phyloP scores from a whole-genome alignment of 2,113 vertebrate genomes.

The Oncorhynchus keta region DNA sequence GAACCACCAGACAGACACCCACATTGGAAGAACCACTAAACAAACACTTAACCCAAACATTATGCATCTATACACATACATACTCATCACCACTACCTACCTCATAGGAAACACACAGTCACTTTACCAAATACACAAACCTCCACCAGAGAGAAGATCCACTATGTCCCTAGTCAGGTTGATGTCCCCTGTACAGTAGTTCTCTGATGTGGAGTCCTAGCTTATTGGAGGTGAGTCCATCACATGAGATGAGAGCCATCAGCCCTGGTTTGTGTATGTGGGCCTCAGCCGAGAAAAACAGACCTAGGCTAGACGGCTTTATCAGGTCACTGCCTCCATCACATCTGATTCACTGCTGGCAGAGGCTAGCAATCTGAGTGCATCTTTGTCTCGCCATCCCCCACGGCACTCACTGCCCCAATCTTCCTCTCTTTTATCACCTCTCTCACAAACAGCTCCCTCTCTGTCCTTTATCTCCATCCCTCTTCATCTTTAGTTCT shows the following conservation, averaged over 20 bases:
- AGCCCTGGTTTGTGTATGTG: not conserved
- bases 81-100: not conserved
- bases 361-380: not conserved
- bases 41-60: not conserved
- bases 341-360: not conserved
- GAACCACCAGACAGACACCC: not conserved
- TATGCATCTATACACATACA: not conserved
- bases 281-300: not conserved
- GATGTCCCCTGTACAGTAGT: not conserved
- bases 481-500: not conserved
- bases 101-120: not conserved
- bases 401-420: not conserved
- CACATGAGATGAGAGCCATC: not conserved
- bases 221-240: not conserved
- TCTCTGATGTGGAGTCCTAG: not conserved
- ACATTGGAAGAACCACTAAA: no score
- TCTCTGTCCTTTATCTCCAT: not conserved
- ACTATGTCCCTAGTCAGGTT: not conserved
- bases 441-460: not conserved
- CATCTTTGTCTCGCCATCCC: not conserved
- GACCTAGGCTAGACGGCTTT: not conserved
- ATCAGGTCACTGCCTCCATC: slow-evolving; percentile 5
- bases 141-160: not conserved
- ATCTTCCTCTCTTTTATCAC: not conserved
- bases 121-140: not conserved